Base-by-base conservation (phyloP, 2,113 vertebrate genomes). In the Aix galericulata region DNA sequence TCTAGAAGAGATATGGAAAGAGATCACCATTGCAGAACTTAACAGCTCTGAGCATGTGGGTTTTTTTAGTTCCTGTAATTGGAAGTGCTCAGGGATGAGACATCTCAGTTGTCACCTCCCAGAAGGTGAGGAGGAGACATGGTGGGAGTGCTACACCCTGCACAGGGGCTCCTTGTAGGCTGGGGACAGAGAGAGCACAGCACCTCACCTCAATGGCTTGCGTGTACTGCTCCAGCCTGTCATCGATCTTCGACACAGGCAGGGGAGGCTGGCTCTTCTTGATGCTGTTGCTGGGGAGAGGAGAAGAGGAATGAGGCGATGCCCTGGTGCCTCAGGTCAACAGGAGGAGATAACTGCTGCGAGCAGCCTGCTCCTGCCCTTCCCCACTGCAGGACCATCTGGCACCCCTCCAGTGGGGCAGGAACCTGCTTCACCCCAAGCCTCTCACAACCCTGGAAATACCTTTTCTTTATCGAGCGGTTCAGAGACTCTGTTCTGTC, bases 161-260 rank as follows among this genome's bases (percentile, higher is more conserved):
- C 38, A 52, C 36, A 79, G 31, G 22, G 50, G 7, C 31, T 72
- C 27, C 27, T 17, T 17, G 13, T 13, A 59, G 21, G 5, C 11
- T 9, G 7, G 8, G 20, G 40, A 17, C 25, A 81, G 22, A 48
- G 22, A 48, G 20, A 75, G 16, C 12, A 55, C 7, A 86, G 40
- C 27, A 62, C 29, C 92, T 21, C 85, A 99, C 99, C 99, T 99
- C 99, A 12, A 99, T 96, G 53, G 99, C 99, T 80, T 99, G 98
- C 1, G 98, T 98, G 87, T 99, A 99, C 96, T 99, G 98, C 89
- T 99, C 99, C 97, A 99, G 95, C 55, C 98, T 98, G 94, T 98
- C 98, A 16, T 99, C 98, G 0, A 99, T 99, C 97, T 98, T 99
- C 11, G 98, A 98, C 82, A 99, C 97, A 11, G 98, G 96, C 17